phyloP scores from a whole-genome alignment of 2,113 vertebrate genomes.

The Siphamia tubifer region DNA sequence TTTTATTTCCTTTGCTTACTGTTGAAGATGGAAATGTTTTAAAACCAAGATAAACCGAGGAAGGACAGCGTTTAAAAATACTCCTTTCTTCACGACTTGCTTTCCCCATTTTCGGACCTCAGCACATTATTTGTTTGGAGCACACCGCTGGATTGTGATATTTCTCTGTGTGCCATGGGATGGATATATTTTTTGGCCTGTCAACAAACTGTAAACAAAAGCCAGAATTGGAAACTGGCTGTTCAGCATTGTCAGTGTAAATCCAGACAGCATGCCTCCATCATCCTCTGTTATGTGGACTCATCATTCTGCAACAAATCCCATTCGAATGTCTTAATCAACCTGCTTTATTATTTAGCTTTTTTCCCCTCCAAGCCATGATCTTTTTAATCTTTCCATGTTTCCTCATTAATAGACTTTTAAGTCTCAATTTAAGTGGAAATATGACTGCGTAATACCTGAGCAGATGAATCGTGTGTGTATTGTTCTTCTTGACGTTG shows the following conservation, averaged over 20 bases:
- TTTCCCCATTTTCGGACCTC: too few species aligned
- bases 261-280: background rate
- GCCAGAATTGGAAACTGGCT: slow-evolving; percentile 11
- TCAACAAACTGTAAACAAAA: background rate
- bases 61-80: background rate
- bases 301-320: slow-evolving; percentile 16
- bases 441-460: slow-evolving; percentile 55
- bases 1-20: background rate
- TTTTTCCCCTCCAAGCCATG: background rate
- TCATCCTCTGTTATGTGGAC: background rate
- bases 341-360: background rate
- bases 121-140: background rate
- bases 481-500: slow-evolving; percentile 91
- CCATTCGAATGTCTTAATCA: background rate
- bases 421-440: background rate
- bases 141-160: background rate
- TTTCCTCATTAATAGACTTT: background rate
- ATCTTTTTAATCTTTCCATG: background rate
- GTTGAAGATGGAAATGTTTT: background rate
- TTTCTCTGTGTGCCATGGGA: background rate
- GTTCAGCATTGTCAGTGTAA: background rate
- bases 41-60: background rate
- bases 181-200: background rate
- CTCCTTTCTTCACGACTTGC: too few species aligned
- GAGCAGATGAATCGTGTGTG: slow-evolving; percentile 91